Evolutionary conservation across 2,113 vertebrate genomes (phyloP).

Genomic region (Leptodactylus fuscus): DNA sequence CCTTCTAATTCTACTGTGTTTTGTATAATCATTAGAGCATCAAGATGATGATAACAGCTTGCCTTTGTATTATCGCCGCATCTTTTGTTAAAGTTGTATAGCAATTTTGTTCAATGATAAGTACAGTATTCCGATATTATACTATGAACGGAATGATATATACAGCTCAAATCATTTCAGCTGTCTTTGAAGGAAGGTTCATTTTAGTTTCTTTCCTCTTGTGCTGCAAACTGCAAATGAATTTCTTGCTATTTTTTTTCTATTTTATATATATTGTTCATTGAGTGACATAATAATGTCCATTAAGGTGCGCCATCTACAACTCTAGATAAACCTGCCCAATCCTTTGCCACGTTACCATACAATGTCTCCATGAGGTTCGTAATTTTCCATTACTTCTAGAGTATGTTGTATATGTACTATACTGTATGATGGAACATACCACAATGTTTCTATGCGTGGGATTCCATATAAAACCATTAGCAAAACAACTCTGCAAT

Average conservation of each 20-base stretch:
- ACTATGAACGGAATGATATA: constrained; percentile 14
- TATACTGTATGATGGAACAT: too few relatives aligned
- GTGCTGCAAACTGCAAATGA: background rate
- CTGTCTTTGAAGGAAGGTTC: background rate
- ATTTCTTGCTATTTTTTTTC: background rate
- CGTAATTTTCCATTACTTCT: too few relatives aligned
- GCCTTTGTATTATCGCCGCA: constrained; percentile 20
- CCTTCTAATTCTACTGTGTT: constrained; percentile 52
- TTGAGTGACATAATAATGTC: background rate
- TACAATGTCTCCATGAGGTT: too few relatives aligned
- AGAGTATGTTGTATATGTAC: too few relatives aligned
- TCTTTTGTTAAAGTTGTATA: constrained; percentile 49
- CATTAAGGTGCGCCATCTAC: background rate
- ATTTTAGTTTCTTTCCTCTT: background rate
- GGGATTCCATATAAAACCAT: too few relatives aligned
- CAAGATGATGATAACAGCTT: constrained; percentile 45
- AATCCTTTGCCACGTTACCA: too few relatives aligned
- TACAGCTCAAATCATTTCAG: constrained; percentile 9
- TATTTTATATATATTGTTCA: background rate
- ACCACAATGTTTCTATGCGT: too few relatives aligned
- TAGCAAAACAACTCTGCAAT: too few relatives aligned
- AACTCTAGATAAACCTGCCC: too few relatives aligned
- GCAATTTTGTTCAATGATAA: constrained; percentile 36
- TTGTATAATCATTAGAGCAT: constrained; percentile 58
- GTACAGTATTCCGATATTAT: constrained; percentile 6